Percentiles rank a stretch among this genome's conserved stretches.
Evolutionary conservation across 2,888 invertebrate genomes (phyloP).

Genomic region (Aethes cnicana): DNA sequence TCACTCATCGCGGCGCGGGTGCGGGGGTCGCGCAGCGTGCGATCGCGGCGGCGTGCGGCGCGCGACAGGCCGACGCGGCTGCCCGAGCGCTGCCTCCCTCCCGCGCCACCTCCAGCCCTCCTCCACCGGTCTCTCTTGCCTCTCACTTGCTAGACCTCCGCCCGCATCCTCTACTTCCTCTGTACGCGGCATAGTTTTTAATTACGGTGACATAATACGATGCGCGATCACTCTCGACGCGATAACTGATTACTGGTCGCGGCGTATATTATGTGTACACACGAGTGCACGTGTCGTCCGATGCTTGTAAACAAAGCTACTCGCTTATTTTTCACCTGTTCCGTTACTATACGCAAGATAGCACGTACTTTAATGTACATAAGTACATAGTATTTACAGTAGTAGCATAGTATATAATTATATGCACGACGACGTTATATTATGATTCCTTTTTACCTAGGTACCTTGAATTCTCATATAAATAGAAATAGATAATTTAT

Average conservation of each 20-base stretch:
- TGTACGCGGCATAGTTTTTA: constrained; percentile 52
- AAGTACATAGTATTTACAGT: not conserved
- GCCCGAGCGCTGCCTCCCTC: constrained; percentile 35
- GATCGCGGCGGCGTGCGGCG: constrained; percentile 44
- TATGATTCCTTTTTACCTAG: no score
- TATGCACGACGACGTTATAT: no score
- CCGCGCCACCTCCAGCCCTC: constrained; percentile 31
- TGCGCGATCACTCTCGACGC: constrained; percentile 63
- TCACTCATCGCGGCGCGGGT: constrained; percentile 70
- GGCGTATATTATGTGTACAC: constrained; percentile 49
- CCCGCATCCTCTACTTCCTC: constrained; percentile 32
- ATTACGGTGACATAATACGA: constrained; percentile 63
- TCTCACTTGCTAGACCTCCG: constrained; percentile 28
- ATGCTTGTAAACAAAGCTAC: constrained; percentile 60
- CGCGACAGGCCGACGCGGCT: constrained; percentile 44
- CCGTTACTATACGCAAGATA: not conserved
- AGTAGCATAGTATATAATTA: not conserved
- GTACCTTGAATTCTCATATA: no score
- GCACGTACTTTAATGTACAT: not conserved
- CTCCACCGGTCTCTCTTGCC: constrained; percentile 31
- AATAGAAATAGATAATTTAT: no score
- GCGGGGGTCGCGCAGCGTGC: constrained; percentile 43
- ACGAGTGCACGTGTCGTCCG: constrained; percentile 57
- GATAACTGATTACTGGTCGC: constrained; percentile 58
- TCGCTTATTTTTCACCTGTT: constrained; percentile 37